Base-by-base conservation (phyloP, 2,888 invertebrate genomes). In the Deilephila porcellus region DNA sequence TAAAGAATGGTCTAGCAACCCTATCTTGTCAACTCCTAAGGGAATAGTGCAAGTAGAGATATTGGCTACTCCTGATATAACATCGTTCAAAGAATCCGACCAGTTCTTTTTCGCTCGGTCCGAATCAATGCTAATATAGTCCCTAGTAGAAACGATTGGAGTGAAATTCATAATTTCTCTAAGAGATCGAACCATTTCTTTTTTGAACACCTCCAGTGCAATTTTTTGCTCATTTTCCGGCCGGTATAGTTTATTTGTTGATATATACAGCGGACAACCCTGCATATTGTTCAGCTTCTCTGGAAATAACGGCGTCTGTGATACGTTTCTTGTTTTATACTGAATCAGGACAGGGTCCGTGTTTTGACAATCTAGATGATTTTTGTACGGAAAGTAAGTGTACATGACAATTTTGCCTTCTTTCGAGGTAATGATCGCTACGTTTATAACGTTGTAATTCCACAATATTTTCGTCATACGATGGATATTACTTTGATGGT, bases 201-300 rank as follows among this genome's bases (percentile, higher is more conserved):
- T 90, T 76, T 91, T 91, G 20, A 89, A 86, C 45, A 88, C 83
- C 80, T 92, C 88, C 60, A 92, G 76, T 52, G 89, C 86, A 62
- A 90, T 86, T 75, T 89, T 89, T 62, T 86, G 82, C 45, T 91
- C 89, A 53, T 84, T 86, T 3, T 82, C 80, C 17, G 88, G 88
- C 59, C 87, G 80, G 72, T 88, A 87, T 1, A 91, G 80, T 77
- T 89, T 91, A 72, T 91, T 90, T 0, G 92, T 92, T 0, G 92
- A 91, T 72, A 92, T 88, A 72, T 90, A 91, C 3, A 92, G 77
- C 3, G 91, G 92, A 71, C 92, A 92, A 70, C 86, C 84, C 45
- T 86, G 83, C 91, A 92, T 91, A 52, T 91, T 87, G 53, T 77
- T 80, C 86, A 90, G 88, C 82, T 92, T 92, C 74, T 92, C 87